A percentile compares a stretch with the other conserved stretches of the same genome.
These are phyloP conservation scores for Nasonia oneida DNA, from an alignment of 2,888 invertebrate genomes.

Conservation along the genomic window DNA sequence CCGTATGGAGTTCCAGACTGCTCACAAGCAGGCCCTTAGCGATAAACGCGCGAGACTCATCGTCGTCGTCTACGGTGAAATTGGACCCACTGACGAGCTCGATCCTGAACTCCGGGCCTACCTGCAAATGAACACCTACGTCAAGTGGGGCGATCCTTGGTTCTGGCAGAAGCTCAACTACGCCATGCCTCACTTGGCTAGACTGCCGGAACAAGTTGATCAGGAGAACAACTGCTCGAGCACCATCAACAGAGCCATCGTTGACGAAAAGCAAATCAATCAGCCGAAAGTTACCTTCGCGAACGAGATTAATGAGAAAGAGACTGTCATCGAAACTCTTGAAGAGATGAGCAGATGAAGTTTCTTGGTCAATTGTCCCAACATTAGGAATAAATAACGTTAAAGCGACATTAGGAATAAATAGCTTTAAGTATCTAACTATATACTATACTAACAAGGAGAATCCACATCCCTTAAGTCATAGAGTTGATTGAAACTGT, in stretches of 20 bases:
- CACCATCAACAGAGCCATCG: not conserved
- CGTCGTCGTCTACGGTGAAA: conserved; percentile 87
- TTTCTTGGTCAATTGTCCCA: too few relatives aligned
- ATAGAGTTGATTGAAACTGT: too few relatives aligned
- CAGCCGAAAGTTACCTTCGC: not conserved
- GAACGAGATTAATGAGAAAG: not conserved
- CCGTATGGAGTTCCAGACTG: conserved; percentile 86
- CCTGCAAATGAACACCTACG: conserved; percentile 88
- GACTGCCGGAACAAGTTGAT: not conserved
- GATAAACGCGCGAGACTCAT: conserved; percentile 86
- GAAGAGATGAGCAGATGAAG: too few relatives aligned
- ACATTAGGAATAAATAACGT: too few relatives aligned
- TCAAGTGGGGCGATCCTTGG: conserved; percentile 90
- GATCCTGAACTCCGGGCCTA: conserved; percentile 87
- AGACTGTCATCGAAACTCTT: too few relatives aligned
- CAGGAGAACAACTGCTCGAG: not conserved
- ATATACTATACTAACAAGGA: too few relatives aligned
- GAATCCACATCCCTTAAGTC: too few relatives aligned
- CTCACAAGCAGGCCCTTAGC: conserved; percentile 85
- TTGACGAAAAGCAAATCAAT: not conserved
- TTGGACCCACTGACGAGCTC: conserved; percentile 82
- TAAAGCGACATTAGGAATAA: too few relatives aligned
- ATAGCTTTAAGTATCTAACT: too few relatives aligned
- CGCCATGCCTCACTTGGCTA: conserved; percentile 83
- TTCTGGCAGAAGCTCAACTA: conserved; percentile 90